Percentiles rank a stretch among this genome's conserved stretches.
Conservation (phyloP, 2,113 vertebrate genomes). For the Parotia lawesii region DNA sequence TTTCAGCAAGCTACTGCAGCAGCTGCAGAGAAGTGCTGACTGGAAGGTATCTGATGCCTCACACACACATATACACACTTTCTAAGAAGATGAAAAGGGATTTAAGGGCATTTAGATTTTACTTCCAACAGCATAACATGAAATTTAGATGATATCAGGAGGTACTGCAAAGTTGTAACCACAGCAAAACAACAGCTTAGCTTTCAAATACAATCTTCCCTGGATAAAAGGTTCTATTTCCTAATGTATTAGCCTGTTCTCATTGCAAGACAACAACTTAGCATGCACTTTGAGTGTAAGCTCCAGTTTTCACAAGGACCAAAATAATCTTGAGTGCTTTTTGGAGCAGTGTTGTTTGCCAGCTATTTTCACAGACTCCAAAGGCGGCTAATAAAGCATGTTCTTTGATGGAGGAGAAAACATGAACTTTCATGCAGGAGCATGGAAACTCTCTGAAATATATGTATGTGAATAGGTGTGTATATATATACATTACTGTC, state of each 20-base stretch:
- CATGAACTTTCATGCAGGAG: neutral
- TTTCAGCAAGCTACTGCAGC: neutral
- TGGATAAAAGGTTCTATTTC: neutral
- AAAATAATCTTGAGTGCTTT: neutral
- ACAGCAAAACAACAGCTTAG: neutral
- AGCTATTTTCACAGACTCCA: neutral
- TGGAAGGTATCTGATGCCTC: neutral
- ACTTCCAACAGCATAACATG: neutral
- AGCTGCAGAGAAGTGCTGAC: neutral
- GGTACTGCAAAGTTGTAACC: neutral
- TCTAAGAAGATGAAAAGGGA: neutral
- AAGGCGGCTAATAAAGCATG: neutral
- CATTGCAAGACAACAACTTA: neutral
- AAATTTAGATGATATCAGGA: neutral
- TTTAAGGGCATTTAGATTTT: neutral
- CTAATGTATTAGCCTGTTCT: neutral
- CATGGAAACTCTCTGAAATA: neutral
- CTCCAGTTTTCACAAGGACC: neutral
- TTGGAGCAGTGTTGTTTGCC: neutral
- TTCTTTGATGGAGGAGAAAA: neutral
- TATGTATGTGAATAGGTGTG: no score
- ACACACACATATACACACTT: neutral
- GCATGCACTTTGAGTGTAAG: neutral
- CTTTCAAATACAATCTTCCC: neutral
- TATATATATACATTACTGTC: neutral